Evolutionary conservation across 2,888 invertebrate genomes (phyloP), one percentile per base, ranked within the genome.

Genomic region (Zootermopsis nevadensis): DNA sequence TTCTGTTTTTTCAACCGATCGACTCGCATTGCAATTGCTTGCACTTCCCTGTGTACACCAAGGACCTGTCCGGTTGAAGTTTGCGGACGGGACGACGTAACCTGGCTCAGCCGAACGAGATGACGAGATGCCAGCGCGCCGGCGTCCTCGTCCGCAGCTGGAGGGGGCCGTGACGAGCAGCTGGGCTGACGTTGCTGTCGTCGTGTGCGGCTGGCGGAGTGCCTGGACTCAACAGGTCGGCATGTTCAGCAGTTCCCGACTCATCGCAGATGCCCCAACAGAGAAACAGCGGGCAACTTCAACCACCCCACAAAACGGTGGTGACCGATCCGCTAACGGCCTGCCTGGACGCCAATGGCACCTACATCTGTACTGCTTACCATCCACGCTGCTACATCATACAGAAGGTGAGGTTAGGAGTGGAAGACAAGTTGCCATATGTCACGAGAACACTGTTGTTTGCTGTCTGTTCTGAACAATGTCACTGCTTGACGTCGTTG

Each of bases 341-440:
- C 83, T 91, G 91, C 87, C 88, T 92, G 81, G 91, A 92, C 87
- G 91, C 91, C 84, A 90, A 91, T 88, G 91, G 91, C 83, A 92
- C 92, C 67, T 93, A 93, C 88, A 91, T 93, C 86, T 93, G 93
- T 88, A 92, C 93, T 72, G 91, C 93, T 79, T 92, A 91, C 88
- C 92, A 92, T 87, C 93, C 93, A 42, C 89, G 93, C 84, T 93
- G 93, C 89, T 93, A 91, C 89, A 92, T 93, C 87, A 93, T 93
- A 82, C 93, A 93, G 87, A 93, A 93, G 92, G 93, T 93, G 89
- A 88, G 85, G 77, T 67, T 53, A 84, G 79, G 42, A 30, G 38
- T 77, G 77, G 27, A 30, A 30, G 66, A 30, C 66, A 31, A 69
- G 38, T 74, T 79, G 74, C 82, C 84, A 82, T 84, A 84, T 80